Evolutionary conservation across 2,888 invertebrate genomes (phyloP), one percentile per base, ranked within the genome.

Genomic region (Hydrotaea diabolus): DNA sequence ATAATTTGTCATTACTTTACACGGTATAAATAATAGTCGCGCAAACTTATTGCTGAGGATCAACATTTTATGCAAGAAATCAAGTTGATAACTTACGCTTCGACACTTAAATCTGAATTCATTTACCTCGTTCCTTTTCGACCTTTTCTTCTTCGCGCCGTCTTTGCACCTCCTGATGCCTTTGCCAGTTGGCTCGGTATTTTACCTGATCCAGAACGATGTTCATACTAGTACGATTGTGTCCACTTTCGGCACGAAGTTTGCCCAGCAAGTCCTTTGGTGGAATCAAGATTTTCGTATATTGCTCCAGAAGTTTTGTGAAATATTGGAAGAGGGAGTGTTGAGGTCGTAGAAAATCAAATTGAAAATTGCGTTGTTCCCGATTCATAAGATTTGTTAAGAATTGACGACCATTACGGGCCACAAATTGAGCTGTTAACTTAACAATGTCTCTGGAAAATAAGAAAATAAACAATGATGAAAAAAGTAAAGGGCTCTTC

Each of bases 261-360:
- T 96, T 95, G 0, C 94, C 94, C 87, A 96, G 94, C 87, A 98
- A 93, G 92, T 98, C 97, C 92, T 99, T 99, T 0, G 99, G 97
- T 0, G 99, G 99, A 89, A 99, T 96, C 5, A 99, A 93, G 19
- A 99, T 96, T 93, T 99, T 99, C 0, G 99, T 99, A 90, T 99
- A 99, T 92, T 99, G 99, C 90, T 99, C 99, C 66, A 99, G 94
- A 0, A 99, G 94, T 89, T 99, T 97, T 0, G 99, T 99, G 91
- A 99, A 99, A 93, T 99, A 99, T 89, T 97, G 98, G 92, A 99
- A 99, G 13, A 99, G 94, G 0, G 98, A 98, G 93, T 99, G 99
- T 90, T 99, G 99, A 0, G 99, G 99, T 2, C 99, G 95, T 3
- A 99, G 94, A 91, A 99, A 99, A 92, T 99, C 99, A 93, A 99